Conservation (phyloP, 2,113 vertebrate genomes). For the Rhabdornis inornatus region DNA sequence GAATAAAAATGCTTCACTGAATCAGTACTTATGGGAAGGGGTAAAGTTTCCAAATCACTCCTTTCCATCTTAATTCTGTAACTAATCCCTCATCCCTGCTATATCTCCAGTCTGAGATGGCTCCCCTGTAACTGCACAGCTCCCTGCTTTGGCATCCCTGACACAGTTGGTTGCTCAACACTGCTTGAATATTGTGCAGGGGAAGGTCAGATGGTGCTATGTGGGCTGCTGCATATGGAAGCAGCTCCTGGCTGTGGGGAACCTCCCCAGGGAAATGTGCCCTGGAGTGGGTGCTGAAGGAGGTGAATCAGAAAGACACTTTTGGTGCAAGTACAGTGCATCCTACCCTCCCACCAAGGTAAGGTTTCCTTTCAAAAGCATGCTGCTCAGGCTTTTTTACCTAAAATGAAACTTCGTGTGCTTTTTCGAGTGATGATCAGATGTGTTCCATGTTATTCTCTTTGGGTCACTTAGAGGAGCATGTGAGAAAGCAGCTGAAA, state of each 20-base stretch:
- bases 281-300: background rate
- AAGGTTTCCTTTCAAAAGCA: background rate
- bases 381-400: background rate
- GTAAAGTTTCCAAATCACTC: constrained; percentile 14
- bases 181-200: background rate
- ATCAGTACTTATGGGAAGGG: constrained; percentile 1
- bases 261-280: background rate
- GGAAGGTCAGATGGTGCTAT: background rate
- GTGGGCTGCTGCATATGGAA: background rate
- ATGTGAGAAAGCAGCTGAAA: background rate
- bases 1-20: background rate
- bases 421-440: background rate
- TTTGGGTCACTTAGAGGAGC: background rate
- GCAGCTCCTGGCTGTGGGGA: background rate
- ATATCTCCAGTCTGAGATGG: background rate
- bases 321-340: background rate
- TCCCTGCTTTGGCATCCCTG: background rate
- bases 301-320: background rate
- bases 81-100: background rate
- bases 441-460: background rate
- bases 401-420: background rate
- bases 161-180: background rate
- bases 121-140: background rate
- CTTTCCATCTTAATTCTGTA: constrained; percentile 25
- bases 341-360: background rate